Evolutionary conservation across 2,113 vertebrate genomes (phyloP), one percentile per base, ranked within the genome.

Genomic region (Menidia beryllina): DNA sequence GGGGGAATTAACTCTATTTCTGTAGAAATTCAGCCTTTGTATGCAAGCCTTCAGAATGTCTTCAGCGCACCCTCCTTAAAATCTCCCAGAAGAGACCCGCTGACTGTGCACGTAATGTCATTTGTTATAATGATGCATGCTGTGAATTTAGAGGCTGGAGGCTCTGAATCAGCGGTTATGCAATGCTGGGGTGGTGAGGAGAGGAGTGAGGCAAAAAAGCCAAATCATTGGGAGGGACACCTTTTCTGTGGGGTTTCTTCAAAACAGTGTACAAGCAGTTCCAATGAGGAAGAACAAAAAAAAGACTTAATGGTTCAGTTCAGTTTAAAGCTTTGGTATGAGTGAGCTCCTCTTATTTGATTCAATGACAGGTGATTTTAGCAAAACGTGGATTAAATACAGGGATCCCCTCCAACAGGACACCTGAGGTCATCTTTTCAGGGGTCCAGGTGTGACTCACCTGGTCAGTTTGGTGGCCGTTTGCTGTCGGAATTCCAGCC

Each of bases 401-500:
- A n/a, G n/a, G n/a, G n/a, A n/a, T n/a, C n/a, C n/a, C n/a, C n/a
- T n/a, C n/a, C n/a, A n/a, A n/a, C n/a, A n/a, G n/a, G n/a, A n/a
- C n/a, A n/a, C n/a, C n/a, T n/a, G n/a, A n/a, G n/a, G n/a, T n/a
- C n/a, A n/a, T n/a, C n/a, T n/a, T 36, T 36, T 10, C 34, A 36
- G 34, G 10, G 34, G 36, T 25, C 21, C 1, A 21, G n/a, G n/a
- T 8, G 24, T 50, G 6, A 20, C 70, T 79, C 89, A 98, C 98
- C 98, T 94, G 76, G 96, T 99, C 63, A 99, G 95, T 84, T 98
- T 99, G 70, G 96, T 99, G 69, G 97, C 97, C 0, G 98, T 99
- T 87, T 98, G 98, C 70, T 98, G 97, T 56, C 98, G 92, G 14
- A 93, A 94, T 83, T 97, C 96, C 0, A 97, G 91, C 4, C 97